phyloP scores from a whole-genome alignment of 2,797 vertebrate genomes.

The Lycodopsis pacificus region DNA sequence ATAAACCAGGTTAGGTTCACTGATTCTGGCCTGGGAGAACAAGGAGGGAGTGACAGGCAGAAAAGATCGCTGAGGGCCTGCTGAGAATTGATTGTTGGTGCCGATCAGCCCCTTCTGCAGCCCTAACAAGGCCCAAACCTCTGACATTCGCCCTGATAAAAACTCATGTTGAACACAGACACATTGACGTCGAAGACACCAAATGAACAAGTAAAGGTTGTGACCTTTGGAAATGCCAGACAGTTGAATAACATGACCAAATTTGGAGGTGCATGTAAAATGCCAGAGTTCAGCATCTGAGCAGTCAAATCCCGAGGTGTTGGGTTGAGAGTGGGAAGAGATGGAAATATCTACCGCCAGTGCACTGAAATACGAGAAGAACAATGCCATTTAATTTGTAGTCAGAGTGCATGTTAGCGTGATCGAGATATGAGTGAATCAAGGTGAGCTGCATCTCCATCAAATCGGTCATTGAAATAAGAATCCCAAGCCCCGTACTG shows the following conservation, averaged over 20 bases:
- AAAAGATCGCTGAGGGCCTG: slow-evolving; percentile 70
- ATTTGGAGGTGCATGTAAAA: slow-evolving; percentile 79
- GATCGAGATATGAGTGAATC: slow-evolving; percentile 35
- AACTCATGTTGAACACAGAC: slow-evolving; percentile 77
- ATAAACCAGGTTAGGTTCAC: slow-evolving; percentile 42
- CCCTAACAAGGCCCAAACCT: slow-evolving; percentile 65
- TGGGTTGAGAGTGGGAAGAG: slow-evolving; percentile 29
- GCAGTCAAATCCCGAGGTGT: slow-evolving; percentile 63
- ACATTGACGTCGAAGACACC: slow-evolving; percentile 75
- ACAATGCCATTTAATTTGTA: slow-evolving; percentile 17
- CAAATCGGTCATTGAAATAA: slow-evolving; percentile 40
- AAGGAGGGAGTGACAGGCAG: slow-evolving; percentile 59
- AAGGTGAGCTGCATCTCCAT: slow-evolving; percentile 45
- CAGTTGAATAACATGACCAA: slow-evolving; percentile 80
- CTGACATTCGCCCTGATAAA: slow-evolving; percentile 69
- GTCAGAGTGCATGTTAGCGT: slow-evolving; percentile 24
- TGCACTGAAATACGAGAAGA: not conserved
- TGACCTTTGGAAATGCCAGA: slow-evolving; percentile 87
- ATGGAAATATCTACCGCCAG: slow-evolving; percentile 24
- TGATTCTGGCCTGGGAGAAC: slow-evolving; percentile 54
- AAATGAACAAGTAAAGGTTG: slow-evolving; percentile 82
- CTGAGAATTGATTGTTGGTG: slow-evolving; percentile 64
- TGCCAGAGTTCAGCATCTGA: slow-evolving; percentile 75
- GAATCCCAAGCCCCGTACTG: slow-evolving; percentile 6
- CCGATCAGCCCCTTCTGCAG: slow-evolving; percentile 51